Base-by-base conservation (phyloP, 1,140 invertebrate species). In the Lordiphosa mommai region DNA sequence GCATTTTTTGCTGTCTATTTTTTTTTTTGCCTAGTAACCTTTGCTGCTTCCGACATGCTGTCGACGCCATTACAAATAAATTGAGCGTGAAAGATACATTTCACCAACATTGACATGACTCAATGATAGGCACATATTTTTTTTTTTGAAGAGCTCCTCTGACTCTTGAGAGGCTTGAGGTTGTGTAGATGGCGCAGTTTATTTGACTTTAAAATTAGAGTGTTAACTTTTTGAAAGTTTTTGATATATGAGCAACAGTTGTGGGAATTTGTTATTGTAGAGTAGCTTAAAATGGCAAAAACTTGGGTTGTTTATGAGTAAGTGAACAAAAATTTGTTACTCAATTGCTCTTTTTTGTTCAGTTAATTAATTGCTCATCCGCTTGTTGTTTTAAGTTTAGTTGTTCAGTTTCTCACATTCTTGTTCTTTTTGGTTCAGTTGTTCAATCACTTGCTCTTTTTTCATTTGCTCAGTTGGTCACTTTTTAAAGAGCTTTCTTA, bases 21-120 rank as follows among this genome's bases (percentile, higher is more conserved):
- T 49, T n/a, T 9, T 40, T 27, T 38, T 12, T 37, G 51, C 68
- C 55, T 32, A 46, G 65, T 58, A 60, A 71, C 37, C 27, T 44
- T 47, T 65, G 52, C 51, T 71, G 63, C 50, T 60, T 50, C 60
- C 64, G 66, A 63, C 61, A 43, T 61, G 51, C 55, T 76, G 55
- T 82, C 76, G 67, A 84, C 76, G 76, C 68, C 77, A 82, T 82
- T 84, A 82, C 76, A 82, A 82, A 76, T 64, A 82, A 82, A 82
- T 82, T 82, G 71, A 72, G 76, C 76, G 76, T 84, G 76, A 84
- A 84, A 84, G 76, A 82, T 82, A 76, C 76, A 82, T 82, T 82
- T 76, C 53, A 66, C 16, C 57, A 49, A 44, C 71, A 61, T 60
- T 63, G 53, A 49, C 70, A 61, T 67, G 53, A 63, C 56, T 50